Evolutionary conservation across 1,140 invertebrate genomes (phyloP).

Genomic region (Listronotus oregonensis): DNA sequence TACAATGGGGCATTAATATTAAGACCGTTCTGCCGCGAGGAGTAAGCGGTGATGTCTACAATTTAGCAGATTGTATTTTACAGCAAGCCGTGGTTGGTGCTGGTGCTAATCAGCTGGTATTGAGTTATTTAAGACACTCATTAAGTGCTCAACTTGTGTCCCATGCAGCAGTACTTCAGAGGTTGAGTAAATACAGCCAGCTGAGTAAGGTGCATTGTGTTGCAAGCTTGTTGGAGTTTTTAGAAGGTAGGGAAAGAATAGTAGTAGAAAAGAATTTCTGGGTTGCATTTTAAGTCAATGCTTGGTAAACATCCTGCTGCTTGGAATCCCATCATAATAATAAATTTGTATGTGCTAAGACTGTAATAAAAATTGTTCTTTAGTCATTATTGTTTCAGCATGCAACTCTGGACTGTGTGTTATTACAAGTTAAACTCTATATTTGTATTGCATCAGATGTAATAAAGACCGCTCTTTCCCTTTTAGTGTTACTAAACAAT

Average conservation of each 20-base stretch:
- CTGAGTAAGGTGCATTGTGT: slow-evolving; percentile 89
- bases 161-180: slow-evolving; percentile 83
- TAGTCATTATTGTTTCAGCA: too few species aligned
- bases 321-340: too few species aligned
- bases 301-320: background rate
- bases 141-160: slow-evolving; percentile 88
- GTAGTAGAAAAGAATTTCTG: background rate
- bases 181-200: slow-evolving; percentile 88
- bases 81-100: slow-evolving; percentile 91
- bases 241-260: slow-evolving; percentile 67
- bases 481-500: too few species aligned
- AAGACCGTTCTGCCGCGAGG: slow-evolving; percentile 83
- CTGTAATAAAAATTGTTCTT: too few species aligned
- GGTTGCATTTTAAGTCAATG: background rate
- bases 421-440: too few species aligned
- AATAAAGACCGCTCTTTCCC: too few species aligned
- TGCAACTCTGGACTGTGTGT: too few species aligned
- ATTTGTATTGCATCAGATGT: too few species aligned
- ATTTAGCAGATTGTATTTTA: slow-evolving; percentile 89
- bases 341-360: too few species aligned
- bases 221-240: slow-evolving; percentile 80
- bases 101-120: slow-evolving; percentile 85
- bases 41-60: slow-evolving; percentile 89
- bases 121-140: slow-evolving; percentile 92
- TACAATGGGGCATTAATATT: slow-evolving; percentile 94